Evolutionary conservation across 2,113 vertebrate species (phyloP), one percentile per base, ranked within the genome.

Genomic region (Cathartes aura): DNA sequence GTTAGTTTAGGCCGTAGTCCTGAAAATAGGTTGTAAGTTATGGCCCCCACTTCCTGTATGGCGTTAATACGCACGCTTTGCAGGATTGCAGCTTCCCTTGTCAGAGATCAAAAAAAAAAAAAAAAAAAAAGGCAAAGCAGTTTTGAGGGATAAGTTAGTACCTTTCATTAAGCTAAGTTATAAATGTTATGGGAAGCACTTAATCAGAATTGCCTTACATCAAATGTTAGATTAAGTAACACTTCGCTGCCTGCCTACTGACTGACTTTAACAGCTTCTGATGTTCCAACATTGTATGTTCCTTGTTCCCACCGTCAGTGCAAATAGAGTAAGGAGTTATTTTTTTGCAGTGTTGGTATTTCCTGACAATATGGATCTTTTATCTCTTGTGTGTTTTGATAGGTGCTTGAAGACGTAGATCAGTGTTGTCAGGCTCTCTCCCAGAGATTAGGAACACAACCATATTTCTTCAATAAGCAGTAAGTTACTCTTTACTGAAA

Each of bases 401-500:
- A 99, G 99, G 99, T 99, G 34, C 99, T 99, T 97, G 99, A 99
- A 97, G 99, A 99, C 58, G 99, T 99, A 82, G 99, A 99, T 98
- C 99, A 99, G 96, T 99, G 99, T 97, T 99, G 99, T 95, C 99
- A 99, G 96, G 99, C 99, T 75, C 98, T 99, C 59, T 99, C 99
- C 74, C 99, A 99, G 97, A 98, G 99, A 97, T 98, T 99, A 87
- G 99, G 99, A 93, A 99, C 99, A 58, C 99, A 99, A 45, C 98
- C 98, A 0, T 99, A 98, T 98, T 99, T 99, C 98, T 99, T 99
- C 97, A 99, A 99, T 97, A 99, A 99, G 96, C 99, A 99, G 99
- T 99, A 99, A 87, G 99, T 98, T 89, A 76, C 42, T 94, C 34
- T 86, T 55, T 50, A 63, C 18, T 93, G 87, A 96, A 90, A 62